phyloP scores from a whole-genome alignment of 2,113 vertebrate species.

The Nothoprocta perdicaria region DNA sequence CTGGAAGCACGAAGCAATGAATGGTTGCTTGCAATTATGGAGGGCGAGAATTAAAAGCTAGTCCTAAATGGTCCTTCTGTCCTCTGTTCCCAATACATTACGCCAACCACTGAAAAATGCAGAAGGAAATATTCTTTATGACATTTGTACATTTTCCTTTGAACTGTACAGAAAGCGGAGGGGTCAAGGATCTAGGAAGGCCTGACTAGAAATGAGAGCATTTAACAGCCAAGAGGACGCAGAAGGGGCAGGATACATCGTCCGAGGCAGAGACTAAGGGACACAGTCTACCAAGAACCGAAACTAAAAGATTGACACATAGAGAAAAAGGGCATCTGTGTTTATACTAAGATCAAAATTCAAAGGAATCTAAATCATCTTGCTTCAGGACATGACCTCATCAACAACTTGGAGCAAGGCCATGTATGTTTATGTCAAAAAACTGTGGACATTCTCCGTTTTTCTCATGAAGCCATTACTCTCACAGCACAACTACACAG shows the following conservation, averaged over 20 bases:
- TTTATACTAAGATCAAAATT: neutral
- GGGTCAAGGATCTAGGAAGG: neutral
- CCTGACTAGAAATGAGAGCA: neutral
- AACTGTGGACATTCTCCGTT: neutral
- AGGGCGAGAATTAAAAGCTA: neutral
- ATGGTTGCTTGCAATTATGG: neutral
- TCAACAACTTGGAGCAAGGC: neutral
- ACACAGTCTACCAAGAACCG: neutral
- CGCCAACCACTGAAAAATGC: neutral
- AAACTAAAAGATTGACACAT: neutral
- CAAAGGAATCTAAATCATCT: neutral
- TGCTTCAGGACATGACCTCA: accelerated
- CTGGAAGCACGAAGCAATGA: neutral
- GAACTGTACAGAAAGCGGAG: neutral
- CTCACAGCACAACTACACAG: neutral
- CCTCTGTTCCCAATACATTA: neutral
- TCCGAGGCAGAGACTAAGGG: neutral
- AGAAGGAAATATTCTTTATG: neutral
- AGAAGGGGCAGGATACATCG: neutral
- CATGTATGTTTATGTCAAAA: accelerated
- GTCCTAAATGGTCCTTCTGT: neutral
- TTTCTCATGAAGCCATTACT: neutral
- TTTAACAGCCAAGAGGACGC: neutral
- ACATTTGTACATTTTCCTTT: neutral
- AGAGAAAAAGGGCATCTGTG: neutral